Percentiles rank a stretch among this genome's conserved stretches.
phyloP scores from a whole-genome alignment of 2,797 vertebrate genomes.

The Phaenicophaeus curvirostris region DNA sequence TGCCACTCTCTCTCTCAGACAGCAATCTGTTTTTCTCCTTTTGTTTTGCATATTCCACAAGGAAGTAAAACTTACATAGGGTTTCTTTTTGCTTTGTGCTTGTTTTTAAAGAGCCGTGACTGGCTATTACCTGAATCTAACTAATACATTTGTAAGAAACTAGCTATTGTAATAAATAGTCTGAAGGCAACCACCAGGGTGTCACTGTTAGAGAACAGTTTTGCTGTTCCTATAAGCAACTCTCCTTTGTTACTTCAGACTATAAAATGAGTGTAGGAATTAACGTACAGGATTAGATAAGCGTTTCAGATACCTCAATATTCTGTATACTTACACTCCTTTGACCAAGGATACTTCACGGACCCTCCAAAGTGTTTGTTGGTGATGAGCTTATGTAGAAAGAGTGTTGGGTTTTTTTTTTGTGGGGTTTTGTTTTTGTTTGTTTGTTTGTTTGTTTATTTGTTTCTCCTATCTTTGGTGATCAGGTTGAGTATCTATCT shows the following conservation, averaged over 20 bases:
- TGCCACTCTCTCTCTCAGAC: neutral
- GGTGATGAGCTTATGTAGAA: neutral
- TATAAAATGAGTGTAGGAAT: neutral
- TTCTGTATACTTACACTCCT: neutral
- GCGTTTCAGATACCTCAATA: neutral
- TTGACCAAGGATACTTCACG: neutral
- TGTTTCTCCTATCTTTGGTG: neutral
- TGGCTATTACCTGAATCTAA: neutral
- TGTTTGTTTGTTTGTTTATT: neutral
- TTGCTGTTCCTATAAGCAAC: neutral
- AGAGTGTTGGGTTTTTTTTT: neutral
- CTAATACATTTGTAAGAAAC: neutral
- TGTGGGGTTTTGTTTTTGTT: accelerated
- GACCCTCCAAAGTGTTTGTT: neutral
- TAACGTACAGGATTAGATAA: neutral
- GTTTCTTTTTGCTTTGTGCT: neutral
- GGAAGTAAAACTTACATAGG: neutral
- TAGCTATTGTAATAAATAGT: neutral
- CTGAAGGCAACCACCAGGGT: neutral
- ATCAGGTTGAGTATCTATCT: neutral
- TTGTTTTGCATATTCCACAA: neutral
- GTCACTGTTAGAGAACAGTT: neutral
- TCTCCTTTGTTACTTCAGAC: neutral
- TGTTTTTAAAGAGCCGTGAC: neutral
- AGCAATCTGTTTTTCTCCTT: neutral